Conservation (phyloP, 2,113 vertebrate genomes). For the Clupea harengus region DNA sequence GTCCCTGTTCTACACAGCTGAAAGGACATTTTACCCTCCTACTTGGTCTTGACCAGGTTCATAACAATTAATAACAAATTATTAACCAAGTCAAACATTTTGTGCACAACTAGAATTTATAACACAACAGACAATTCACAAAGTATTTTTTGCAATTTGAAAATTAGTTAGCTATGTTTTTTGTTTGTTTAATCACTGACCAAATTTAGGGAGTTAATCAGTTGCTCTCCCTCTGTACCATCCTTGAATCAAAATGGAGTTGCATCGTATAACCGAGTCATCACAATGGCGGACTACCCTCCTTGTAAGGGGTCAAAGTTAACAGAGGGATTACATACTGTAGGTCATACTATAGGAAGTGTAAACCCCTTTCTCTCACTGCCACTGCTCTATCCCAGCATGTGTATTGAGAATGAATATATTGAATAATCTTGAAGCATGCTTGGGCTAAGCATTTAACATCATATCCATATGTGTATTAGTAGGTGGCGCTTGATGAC, state of each 20-base stretch:
- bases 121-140: too few relatives aligned
- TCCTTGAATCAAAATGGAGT: background rate
- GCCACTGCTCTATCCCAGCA: background rate
- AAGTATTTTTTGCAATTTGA: too few relatives aligned
- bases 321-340: background rate
- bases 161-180: too few relatives aligned
- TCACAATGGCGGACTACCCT: background rate
- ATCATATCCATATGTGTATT: background rate
- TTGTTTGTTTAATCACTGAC: too few relatives aligned
- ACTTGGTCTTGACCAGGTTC: background rate
- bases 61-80: background rate
- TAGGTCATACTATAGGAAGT: background rate
- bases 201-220: too few relatives aligned
- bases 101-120: too few relatives aligned
- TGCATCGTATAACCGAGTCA: background rate
- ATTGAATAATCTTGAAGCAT: background rate
- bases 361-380: background rate
- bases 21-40: background rate
- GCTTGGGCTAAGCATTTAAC: background rate
- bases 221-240: too few relatives aligned
- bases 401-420: background rate
- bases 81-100: too few relatives aligned
- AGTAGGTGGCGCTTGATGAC: background rate
- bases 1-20: constrained; percentile 8
- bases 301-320: background rate